phyloP scores from a whole-genome alignment of 2,113 vertebrate genomes.

The Sander lucioperca region DNA sequence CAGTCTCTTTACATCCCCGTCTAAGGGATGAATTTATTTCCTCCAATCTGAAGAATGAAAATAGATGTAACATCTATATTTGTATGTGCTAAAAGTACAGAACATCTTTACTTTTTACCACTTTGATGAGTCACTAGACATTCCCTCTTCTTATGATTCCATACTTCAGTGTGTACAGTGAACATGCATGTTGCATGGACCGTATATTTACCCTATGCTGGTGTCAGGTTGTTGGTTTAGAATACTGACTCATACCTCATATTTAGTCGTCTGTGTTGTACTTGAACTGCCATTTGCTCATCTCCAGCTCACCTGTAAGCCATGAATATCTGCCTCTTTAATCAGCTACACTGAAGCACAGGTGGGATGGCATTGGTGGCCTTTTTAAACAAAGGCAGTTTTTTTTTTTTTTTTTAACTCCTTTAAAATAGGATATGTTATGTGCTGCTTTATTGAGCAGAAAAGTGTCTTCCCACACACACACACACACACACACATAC shows the following conservation, averaged over 20 bases:
- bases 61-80: constrained; percentile 27
- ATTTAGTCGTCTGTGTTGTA: constrained; percentile 40
- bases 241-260: constrained; percentile 46
- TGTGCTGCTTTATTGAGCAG: neutral
- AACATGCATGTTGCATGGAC: constrained; percentile 73
- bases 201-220: constrained; percentile 35
- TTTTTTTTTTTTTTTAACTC: neutral
- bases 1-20: neutral
- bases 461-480: constrained; percentile 1
- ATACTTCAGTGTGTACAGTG: constrained; percentile 20
- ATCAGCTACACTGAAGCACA: constrained; percentile 21
- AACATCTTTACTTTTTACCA: constrained; percentile 13
- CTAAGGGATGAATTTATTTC: neutral
- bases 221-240: constrained; percentile 21
- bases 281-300: constrained; percentile 43
- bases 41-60: neutral
- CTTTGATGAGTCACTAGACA: neutral
- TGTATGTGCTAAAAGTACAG: constrained; percentile 32
- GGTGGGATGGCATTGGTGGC: neutral
- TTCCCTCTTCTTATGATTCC: neutral
- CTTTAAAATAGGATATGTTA: neutral
- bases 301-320: constrained; percentile 12
- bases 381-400: constrained; percentile 7
- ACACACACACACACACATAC: too few species aligned
- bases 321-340: constrained; percentile 26